Evolutionary conservation across 2,888 invertebrate species (phyloP), one percentile per base, ranked within the genome.

Genomic region (Drosophila melanosoma): DNA sequence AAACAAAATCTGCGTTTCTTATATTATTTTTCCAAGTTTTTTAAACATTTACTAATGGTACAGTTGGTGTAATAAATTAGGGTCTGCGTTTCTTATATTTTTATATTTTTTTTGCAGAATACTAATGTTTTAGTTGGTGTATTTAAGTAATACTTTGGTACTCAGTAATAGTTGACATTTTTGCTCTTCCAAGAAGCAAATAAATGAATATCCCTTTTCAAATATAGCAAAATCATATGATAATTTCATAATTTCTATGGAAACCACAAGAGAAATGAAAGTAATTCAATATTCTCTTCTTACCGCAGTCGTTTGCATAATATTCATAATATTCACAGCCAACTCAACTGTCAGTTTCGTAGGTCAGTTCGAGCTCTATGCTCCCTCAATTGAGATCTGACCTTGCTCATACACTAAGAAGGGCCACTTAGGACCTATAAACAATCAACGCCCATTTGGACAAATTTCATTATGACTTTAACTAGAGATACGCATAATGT

Each of bases 401-500:
- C 78, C 62, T 63, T 75, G 58, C 35, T 33, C 20, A 49, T 35
- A 20, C 17, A 35, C 36, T 17, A 52, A 67, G 35, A 60, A 38
- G 17, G 54, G 36, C 59, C 72, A 70, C 76, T 81, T 81, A 86
- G 70, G 73, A 60, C 74, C 81, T 54, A 77, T 85, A 81, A 80
- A 81, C 84, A 84, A 84, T 86, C 84, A 81, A 71, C 81, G 76
- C 61, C 45, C 63, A 58, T 49, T 74, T 65, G 75, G 75, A 65
- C 79, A 81, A 81, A 87, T 81, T 83, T 86, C 75, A 82, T 85
- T 79, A 84, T 75, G 82, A 60, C 64, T 58, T 73, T 51, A 73
- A 70, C 65, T 72, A 73, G 54, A 53, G 40, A 64, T 68, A 63
- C 51, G 79, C 79, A 83, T 85, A 82, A 78, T 82, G 74, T 71